Conservation (phyloP, 2,888 invertebrate species). For the Hemithea aestivaria region DNA sequence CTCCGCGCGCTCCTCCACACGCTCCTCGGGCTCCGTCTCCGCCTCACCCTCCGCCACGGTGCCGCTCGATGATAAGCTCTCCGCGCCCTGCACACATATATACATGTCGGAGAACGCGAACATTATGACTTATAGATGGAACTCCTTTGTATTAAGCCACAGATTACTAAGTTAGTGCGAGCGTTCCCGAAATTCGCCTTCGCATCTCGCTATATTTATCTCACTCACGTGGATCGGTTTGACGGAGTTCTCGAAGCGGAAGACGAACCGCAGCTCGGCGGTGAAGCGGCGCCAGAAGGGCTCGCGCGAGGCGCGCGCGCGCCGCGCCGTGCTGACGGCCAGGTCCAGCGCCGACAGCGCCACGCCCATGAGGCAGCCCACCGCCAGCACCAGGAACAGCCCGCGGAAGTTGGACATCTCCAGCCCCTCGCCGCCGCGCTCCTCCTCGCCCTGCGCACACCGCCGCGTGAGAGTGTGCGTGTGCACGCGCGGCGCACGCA, state of each 20-base stretch:
- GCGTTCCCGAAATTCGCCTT: no score
- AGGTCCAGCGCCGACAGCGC: conserved; percentile 83
- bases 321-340: conserved; percentile 46
- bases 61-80: conserved; percentile 34
- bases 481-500: not conserved
- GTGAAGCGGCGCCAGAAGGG: conserved; percentile 44
- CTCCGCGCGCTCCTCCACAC: conserved; percentile 16
- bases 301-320: conserved; percentile 35
- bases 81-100: conserved; percentile 36
- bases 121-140: no score
- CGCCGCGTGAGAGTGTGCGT: not conserved
- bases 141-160: no score
- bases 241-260: conserved; percentile 57
- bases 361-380: conserved; percentile 82
- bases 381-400: conserved; percentile 86
- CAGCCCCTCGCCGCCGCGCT: conserved; percentile 53
- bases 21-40: conserved; percentile 6
- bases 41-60: conserved; percentile 20
- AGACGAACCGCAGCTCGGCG: conserved; percentile 63
- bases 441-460: conserved; percentile 45
- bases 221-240: conserved; percentile 53
- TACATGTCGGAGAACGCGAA: no score
- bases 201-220: no score
- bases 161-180: no score
- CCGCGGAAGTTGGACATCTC: conserved; percentile 89